These are phyloP conservation scores for Pseudochirops corinnae DNA, from an alignment of 2,797 vertebrate species.

Conservation along the genomic window DNA sequence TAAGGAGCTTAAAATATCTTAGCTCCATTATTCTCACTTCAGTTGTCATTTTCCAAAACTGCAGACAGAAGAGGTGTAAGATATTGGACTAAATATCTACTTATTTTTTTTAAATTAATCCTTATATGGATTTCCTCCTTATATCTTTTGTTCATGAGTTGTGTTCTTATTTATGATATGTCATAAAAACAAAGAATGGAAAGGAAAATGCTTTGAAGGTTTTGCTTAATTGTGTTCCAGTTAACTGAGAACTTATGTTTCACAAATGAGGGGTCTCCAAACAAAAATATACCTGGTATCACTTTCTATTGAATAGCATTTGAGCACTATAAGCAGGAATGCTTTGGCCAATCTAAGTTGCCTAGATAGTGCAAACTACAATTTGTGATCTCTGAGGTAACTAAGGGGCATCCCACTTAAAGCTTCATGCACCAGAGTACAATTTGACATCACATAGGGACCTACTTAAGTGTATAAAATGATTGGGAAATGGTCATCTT, in stretches of 20 bases:
- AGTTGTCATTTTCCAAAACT: neutral
- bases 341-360: neutral
- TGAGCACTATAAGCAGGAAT: neutral
- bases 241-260: slow-evolving; percentile 30
- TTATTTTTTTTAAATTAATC: neutral
- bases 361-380: slow-evolving; percentile 8
- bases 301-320: slow-evolving; percentile 31
- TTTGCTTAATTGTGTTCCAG: slow-evolving; percentile 13
- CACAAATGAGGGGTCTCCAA: neutral
- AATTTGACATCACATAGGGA: slow-evolving; percentile 15
- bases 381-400: neutral
- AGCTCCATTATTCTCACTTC: neutral
- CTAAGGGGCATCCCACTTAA: neutral
- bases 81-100: neutral
- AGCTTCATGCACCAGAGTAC: neutral
- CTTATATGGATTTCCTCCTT: neutral
- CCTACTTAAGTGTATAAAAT: neutral
- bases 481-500: neutral
- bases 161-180: neutral
- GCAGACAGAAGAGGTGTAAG: neutral
- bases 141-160: neutral
- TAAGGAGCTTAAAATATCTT: neutral
- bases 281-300: neutral
- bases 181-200: neutral
- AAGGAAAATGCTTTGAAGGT: neutral